These are phyloP conservation scores for Hirtodrosophila alboralis DNA, from an alignment of 2,888 invertebrate species.

Conservation along the genomic window DNA sequence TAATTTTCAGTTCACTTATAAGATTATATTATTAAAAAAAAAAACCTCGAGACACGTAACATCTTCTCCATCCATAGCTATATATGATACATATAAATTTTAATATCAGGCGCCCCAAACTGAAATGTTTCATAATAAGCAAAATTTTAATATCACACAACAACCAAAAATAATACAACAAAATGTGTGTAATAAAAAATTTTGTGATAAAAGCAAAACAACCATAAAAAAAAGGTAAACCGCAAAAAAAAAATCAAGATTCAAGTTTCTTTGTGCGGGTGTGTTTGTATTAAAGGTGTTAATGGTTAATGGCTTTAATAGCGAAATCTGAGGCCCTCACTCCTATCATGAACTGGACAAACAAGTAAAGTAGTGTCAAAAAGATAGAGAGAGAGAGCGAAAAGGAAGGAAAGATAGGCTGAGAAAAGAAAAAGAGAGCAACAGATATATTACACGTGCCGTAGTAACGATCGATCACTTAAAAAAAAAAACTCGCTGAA, in stretches of 20 bases:
- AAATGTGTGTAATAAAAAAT: conserved; percentile 24
- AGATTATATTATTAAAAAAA: no score
- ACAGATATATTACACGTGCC: conserved; percentile 33
- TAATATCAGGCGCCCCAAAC: conserved; percentile 2
- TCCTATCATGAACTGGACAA: conserved; percentile 55
- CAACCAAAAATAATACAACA: conserved; percentile 1
- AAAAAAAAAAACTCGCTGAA: conserved; percentile 24
- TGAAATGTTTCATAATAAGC: conserved; percentile 20
- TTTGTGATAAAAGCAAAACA: conserved; percentile 36
- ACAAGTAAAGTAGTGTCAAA: conserved; percentile 30
- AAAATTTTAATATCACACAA: conserved; percentile 6
- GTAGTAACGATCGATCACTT: conserved; percentile 27
- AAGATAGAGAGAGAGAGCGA: no score
- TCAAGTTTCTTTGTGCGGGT: conserved; percentile 23
- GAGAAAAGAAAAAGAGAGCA: background rate
- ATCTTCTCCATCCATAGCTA: no score
- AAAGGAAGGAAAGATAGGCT: background rate
- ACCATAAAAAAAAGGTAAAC: conserved; percentile 50
- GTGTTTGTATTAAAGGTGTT: conserved; percentile 51
- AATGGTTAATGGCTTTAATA: conserved; percentile 60
- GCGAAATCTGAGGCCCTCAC: conserved; percentile 42
- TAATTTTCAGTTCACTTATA: no score
- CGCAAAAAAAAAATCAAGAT: conserved; percentile 34
- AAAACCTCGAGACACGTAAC: no score
- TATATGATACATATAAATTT: no score